Evolutionary conservation across 2,113 vertebrate species (phyloP).

Genomic region (Nicator chloris): DNA sequence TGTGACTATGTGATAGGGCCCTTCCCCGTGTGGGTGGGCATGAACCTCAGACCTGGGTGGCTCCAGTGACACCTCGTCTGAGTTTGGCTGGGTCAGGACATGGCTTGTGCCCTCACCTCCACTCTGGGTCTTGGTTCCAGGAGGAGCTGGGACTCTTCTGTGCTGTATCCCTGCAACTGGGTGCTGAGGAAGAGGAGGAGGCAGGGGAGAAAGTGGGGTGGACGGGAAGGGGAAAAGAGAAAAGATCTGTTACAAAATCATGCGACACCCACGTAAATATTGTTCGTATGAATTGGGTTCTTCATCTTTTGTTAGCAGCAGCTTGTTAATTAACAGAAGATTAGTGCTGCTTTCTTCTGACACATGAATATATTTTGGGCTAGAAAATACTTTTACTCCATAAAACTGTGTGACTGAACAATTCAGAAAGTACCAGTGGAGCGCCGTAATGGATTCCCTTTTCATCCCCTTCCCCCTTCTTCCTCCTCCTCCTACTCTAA

Average conservation of each 20-base stretch:
- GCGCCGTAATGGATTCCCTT: conserved; percentile 31
- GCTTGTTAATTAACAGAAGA: conserved; percentile 76
- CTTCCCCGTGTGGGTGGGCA: not conserved
- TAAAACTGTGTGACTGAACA: conserved; percentile 56
- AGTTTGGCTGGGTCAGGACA: not conserved
- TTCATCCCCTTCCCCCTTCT: not conserved
- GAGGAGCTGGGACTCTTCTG: not conserved
- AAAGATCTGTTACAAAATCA: conserved; percentile 30
- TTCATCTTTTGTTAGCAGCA: conserved; percentile 75
- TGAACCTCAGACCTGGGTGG: not conserved
- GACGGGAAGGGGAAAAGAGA: not conserved
- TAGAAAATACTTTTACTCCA: conserved; percentile 61
- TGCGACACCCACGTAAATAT: conserved; percentile 55
- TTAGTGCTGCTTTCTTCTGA: conserved; percentile 69
- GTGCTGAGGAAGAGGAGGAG: not conserved
- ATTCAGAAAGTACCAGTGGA: conserved; percentile 44
- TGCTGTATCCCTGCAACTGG: not conserved
- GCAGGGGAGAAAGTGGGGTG: accelerated
- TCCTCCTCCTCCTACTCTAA: conserved; percentile 46
- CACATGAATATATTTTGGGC: conserved; percentile 64
- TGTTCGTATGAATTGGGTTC: conserved; percentile 63
- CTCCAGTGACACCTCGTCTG: not conserved
- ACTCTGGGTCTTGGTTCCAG: not conserved
- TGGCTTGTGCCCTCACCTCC: not conserved
- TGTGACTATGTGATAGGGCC: not conserved